Conservation (phyloP, 2,888 invertebrate genomes). For the Shargacucullia verbasci region DNA sequence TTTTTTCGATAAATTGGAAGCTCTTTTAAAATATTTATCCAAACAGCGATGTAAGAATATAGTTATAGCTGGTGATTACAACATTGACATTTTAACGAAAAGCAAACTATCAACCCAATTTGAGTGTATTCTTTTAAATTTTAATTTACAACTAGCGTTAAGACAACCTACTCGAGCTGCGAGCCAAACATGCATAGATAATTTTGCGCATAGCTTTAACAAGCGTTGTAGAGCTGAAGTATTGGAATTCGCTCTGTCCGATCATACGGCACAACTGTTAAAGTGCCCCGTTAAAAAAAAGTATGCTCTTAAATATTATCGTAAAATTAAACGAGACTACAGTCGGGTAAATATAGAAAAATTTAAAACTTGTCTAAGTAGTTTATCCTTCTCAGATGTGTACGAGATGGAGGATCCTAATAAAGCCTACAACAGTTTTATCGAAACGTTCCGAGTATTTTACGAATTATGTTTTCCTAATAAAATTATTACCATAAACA, state of each 20-base stretch:
- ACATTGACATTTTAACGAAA: neutral
- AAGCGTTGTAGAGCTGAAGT: neutral
- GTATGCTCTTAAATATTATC: conserved; percentile 5
- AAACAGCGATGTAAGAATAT: conserved; percentile 3
- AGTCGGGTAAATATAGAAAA: neutral
- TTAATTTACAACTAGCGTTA: conserved; percentile 1
- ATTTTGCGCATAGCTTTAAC: neutral
- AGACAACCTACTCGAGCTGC: neutral
- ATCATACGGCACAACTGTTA: conserved; percentile 15
- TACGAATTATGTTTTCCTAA: too few species aligned
- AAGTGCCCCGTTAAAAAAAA: conserved; percentile 1
- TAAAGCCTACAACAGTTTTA: neutral
- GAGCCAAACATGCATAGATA: conserved; percentile 6
- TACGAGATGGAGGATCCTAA: neutral
- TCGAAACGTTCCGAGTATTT: neutral
- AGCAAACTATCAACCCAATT: neutral
- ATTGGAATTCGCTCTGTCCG: conserved; percentile 1
- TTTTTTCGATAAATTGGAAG: conserved; percentile 1
- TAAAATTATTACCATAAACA: too few species aligned
- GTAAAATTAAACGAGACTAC: neutral
- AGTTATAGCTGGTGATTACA: conserved; percentile 5
- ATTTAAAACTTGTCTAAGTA: neutral
- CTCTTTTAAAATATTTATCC: neutral
- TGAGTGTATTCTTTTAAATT: neutral
- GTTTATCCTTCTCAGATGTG: neutral